Base-by-base conservation (phyloP, 2,113 vertebrate species). In the Spermophilus dauricus region DNA sequence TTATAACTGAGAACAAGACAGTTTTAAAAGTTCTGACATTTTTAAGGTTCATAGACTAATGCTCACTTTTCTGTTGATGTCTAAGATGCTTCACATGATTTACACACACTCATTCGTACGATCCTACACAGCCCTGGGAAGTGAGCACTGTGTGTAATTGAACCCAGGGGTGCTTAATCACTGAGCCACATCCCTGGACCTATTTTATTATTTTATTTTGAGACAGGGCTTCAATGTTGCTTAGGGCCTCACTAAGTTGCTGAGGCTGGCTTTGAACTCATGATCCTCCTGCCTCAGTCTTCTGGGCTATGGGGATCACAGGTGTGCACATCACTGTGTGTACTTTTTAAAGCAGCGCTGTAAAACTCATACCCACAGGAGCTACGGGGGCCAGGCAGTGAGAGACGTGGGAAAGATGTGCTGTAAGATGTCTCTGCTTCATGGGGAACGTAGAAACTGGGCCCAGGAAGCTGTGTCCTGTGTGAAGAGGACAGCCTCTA, bases 391-490 rank as follows among this genome's bases (percentile, higher is more conserved):
- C 42, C 34, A 37, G 37, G 88, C 39, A 18, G 42, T 20, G 37
- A 78, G 22, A 58, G 65, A 73, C 78, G 39, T 32, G 39, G 78
- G 67, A 2, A 26, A 48, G 30, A 10, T 17, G 18, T 30, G 30
- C 7, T 13, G 18, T 30, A 4, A 22, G 45, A 11, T 1, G 7
- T 34, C 42, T 45, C 7, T 13, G 83, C 39, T 86, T 75, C 2
- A 0, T 39, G 76, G 70, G 16, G 6, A 32, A 58, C 4, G 45
- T 30, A 39, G 32, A 69, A 77, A n/a, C 10, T 3, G 0, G 1
- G 11, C 5, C 13, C 88, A 26, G 48, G 32, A 75, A 80, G n/a
- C 37, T 26, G 9, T 10, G 18, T 75, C 2, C n/a, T 56, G 14
- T 72, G 45, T 37, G 10, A 48, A 18, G 7, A 85, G 10, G 72